These are phyloP conservation scores for Melitaea cinxia DNA, from an alignment of 1,140 invertebrate genomes.

Conservation along the genomic window DNA sequence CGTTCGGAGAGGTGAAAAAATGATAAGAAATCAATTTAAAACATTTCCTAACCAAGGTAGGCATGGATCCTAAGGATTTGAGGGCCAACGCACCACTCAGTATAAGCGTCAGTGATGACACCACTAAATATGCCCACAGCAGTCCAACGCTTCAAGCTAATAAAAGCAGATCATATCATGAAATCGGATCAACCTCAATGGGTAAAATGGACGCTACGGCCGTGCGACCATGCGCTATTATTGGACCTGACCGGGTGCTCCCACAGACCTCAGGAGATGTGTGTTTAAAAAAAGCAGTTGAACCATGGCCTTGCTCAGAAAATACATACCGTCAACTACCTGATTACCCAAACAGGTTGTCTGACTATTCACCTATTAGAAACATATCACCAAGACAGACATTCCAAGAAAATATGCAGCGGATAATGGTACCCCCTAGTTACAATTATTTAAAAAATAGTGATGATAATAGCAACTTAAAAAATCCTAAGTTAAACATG, in stretches of 20 bases:
- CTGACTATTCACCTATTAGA: slow-evolving; percentile 63
- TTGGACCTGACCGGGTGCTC: slow-evolving; percentile 72
- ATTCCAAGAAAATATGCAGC: slow-evolving; percentile 80
- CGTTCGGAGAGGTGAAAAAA: slow-evolving; percentile 45
- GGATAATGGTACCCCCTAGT: slow-evolving; percentile 72
- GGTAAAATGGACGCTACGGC: slow-evolving; percentile 63
- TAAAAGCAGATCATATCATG: slow-evolving; percentile 65
- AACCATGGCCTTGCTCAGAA: slow-evolving; percentile 60
- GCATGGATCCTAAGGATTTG: slow-evolving; percentile 76
- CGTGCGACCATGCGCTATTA: slow-evolving; percentile 76
- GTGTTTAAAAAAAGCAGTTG: slow-evolving; percentile 61
- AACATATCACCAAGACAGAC: slow-evolving; percentile 81
- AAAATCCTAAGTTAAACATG: slow-evolving; percentile 61
- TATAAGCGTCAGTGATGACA: slow-evolving; percentile 64
- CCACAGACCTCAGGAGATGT: slow-evolving; percentile 53
- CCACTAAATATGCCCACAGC: slow-evolving; percentile 56
- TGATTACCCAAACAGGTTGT: slow-evolving; percentile 61
- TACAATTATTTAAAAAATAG: slow-evolving; percentile 60
- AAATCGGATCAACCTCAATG: slow-evolving; percentile 62
- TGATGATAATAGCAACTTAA: slow-evolving; percentile 62
- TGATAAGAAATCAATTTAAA: slow-evolving; percentile 45
- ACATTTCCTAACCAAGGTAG: slow-evolving; percentile 38
- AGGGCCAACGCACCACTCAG: slow-evolving; percentile 55
- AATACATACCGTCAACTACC: slow-evolving; percentile 56
- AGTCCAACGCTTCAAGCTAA: slow-evolving; percentile 50